phyloP scores from a whole-genome alignment of 2,797 vertebrate species.

The Lithobates sylvaticus region DNA sequence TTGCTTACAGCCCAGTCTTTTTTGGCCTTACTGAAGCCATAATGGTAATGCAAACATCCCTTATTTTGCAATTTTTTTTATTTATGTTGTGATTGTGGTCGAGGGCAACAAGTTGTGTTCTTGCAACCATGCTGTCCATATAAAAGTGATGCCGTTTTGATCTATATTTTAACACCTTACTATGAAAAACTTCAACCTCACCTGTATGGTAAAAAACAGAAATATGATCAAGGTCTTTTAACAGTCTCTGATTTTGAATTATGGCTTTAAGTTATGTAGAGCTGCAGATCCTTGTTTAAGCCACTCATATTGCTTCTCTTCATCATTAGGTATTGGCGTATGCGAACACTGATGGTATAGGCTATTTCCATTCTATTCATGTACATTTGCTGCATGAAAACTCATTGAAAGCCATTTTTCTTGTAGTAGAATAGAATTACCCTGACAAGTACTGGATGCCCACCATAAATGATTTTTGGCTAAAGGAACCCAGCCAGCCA shows the following conservation, averaged over 20 bases:
- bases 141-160: background rate
- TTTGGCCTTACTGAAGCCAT: background rate
- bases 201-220: background rate
- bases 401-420: background rate
- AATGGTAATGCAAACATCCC: background rate
- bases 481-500: background rate
- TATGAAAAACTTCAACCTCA: background rate
- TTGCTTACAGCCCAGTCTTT: background rate
- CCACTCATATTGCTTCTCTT: background rate
- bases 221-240: background rate
- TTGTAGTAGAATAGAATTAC: background rate
- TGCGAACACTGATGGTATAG: background rate
- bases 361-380: background rate
- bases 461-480: conserved; percentile 1
- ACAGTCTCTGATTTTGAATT: background rate
- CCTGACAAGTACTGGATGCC: background rate
- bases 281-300: background rate
- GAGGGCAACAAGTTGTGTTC: background rate
- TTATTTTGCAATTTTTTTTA: background rate
- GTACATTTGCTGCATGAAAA: background rate
- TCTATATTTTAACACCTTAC: background rate
- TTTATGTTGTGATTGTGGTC: background rate
- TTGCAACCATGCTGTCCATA: background rate
- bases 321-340: background rate
- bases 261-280: background rate